Evolutionary conservation across 2,113 vertebrate genomes (phyloP).

Genomic region (Laticauda colubrina): DNA sequence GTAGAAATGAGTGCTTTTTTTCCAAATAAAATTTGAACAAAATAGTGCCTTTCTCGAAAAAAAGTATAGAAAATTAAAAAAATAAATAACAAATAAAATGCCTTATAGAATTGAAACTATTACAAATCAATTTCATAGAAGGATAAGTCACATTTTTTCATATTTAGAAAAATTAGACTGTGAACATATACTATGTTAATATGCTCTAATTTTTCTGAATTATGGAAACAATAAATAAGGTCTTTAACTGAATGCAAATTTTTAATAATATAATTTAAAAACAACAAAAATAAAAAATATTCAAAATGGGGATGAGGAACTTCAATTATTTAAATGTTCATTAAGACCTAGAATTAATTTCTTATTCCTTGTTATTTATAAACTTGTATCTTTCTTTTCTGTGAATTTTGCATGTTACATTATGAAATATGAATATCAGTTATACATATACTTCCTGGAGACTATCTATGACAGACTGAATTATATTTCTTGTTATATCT

Average conservation of each 20-base stretch:
- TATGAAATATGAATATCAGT: not conserved
- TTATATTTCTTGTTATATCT: not conserved
- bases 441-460: not conserved
- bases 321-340: not conserved
- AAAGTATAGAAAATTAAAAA: not conserved
- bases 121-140: not conserved
- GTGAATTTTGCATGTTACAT: not conserved
- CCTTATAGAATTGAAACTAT: not conserved
- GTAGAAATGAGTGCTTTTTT: not conserved
- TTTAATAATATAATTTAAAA: not conserved
- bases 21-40: not conserved
- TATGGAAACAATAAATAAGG: not conserved
- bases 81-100: not conserved
- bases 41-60: not conserved
- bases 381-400: not conserved
- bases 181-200: not conserved
- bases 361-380: not conserved
- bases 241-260: not conserved
- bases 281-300: not conserved
- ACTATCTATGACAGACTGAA: not conserved
- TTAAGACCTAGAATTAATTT: not conserved
- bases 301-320: not conserved
- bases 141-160: not conserved
- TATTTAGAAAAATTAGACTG: not conserved
- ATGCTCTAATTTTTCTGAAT: not conserved